These are phyloP conservation scores for Metopolophium dirhodum DNA, from an alignment of 1,140 invertebrate species.

Conservation along the genomic window DNA sequence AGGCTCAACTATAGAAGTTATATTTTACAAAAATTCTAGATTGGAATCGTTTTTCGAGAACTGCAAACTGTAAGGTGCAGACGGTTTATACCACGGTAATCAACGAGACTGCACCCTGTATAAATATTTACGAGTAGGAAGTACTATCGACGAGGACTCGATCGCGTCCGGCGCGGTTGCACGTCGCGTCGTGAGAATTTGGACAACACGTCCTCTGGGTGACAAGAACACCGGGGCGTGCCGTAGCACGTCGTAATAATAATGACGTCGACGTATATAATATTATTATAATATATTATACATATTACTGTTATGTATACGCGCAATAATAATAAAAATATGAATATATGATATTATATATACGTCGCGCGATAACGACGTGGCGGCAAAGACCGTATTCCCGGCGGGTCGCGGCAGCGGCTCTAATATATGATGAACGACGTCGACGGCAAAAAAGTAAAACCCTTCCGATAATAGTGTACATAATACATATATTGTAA, in stretches of 20 bases:
- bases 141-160: background rate
- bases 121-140: background rate
- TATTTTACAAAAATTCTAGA: background rate
- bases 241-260: background rate
- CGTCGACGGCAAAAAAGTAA: background rate
- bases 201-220: background rate
- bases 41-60: background rate
- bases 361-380: slow-evolving; percentile 7
- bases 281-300: background rate
- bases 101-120: background rate
- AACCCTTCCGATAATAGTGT: slow-evolving; percentile 37
- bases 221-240: background rate
- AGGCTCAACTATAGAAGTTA: background rate
- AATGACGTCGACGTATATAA: background rate
- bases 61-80: background rate
- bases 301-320: background rate
- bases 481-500: background rate
- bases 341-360: background rate
- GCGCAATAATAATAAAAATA: background rate
- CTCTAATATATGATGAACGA: slow-evolving; percentile 40
- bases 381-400: slow-evolving; percentile 22
- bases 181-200: slow-evolving; percentile 32
- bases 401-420: background rate
- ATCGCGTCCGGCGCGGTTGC: background rate
- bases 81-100: too few relatives aligned